Evolutionary conservation across 2,888 invertebrate genomes (phyloP).

Genomic region (Drosophila greeni): DNA sequence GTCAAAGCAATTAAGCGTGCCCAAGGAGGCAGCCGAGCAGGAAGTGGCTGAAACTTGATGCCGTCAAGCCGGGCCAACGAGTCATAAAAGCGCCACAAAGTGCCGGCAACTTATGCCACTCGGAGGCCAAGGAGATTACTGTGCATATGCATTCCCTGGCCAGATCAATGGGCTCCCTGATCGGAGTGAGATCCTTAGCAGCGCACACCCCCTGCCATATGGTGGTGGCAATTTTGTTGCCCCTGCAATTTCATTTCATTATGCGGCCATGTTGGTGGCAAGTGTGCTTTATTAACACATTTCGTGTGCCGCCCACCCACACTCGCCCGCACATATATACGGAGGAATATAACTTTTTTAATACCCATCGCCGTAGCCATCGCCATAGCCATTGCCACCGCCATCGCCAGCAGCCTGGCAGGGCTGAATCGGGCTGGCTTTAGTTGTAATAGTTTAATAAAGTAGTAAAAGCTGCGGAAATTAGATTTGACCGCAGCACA

Average conservation of each 20-base stretch:
- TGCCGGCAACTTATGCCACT: conserved; percentile 56
- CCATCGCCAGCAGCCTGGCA: conserved; percentile 17
- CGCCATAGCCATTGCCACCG: conserved; percentile 13
- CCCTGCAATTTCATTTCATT: conserved; percentile 70
- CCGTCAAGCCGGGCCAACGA: conserved; percentile 38
- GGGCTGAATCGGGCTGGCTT: conserved; percentile 47
- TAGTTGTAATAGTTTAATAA: conserved; percentile 74
- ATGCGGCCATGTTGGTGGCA: conserved; percentile 72
- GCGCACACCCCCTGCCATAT: conserved; percentile 4
- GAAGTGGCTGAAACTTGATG: conserved; percentile 41
- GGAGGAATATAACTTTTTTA: conserved; percentile 64
- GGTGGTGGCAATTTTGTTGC: conserved; percentile 51
- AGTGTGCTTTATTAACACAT: conserved; percentile 75
- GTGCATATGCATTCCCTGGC: conserved; percentile 7
- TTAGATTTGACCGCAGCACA: conserved; percentile 74
- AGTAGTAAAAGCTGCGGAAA: conserved; percentile 75
- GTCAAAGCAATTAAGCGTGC: conserved; percentile 78
- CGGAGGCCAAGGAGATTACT: neutral
- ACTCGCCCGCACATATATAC: conserved; percentile 9
- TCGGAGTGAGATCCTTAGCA: neutral
- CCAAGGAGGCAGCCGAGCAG: conserved; percentile 37
- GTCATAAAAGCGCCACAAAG: conserved; percentile 63
- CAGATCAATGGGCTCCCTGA: conserved; percentile 14
- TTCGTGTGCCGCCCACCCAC: conserved; percentile 40
- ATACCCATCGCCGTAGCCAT: conserved; percentile 53